phyloP scores from a whole-genome alignment of 2,113 vertebrate genomes.

The Nicator chloris region DNA sequence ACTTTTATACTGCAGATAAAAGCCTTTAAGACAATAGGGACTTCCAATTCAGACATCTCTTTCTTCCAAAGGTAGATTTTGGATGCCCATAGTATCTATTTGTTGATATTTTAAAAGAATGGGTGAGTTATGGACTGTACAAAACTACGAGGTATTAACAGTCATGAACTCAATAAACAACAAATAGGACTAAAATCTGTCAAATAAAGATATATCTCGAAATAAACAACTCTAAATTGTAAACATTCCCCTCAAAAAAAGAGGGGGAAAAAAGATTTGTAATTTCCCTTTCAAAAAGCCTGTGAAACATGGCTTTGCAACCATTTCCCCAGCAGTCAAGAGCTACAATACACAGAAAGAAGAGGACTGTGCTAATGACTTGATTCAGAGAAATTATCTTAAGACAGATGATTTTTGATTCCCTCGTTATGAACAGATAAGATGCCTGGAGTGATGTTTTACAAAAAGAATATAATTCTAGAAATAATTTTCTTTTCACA shows the following conservation, averaged over 20 bases:
- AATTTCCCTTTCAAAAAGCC: neutral
- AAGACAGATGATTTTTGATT: neutral
- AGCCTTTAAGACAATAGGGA: neutral
- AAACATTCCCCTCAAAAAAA: neutral
- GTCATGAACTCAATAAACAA: neutral
- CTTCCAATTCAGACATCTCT: neutral
- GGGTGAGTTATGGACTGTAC: neutral
- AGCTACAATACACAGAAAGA: neutral
- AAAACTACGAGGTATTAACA: neutral
- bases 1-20: neutral
- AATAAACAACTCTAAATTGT: neutral
- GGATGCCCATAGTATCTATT: neutral
- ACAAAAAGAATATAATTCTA: neutral
- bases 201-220: neutral
- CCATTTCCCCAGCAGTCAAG: neutral
- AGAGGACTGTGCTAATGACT: neutral
- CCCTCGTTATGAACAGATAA: neutral
- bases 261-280: neutral
- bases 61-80: neutral
- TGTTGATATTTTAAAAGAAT: neutral
- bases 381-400: neutral
- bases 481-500: neutral
- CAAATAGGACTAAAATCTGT: neutral
- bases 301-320: neutral
- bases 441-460: neutral